Conservation (phyloP, 2,888 invertebrate species). For the Chydorus sphaericus region DNA sequence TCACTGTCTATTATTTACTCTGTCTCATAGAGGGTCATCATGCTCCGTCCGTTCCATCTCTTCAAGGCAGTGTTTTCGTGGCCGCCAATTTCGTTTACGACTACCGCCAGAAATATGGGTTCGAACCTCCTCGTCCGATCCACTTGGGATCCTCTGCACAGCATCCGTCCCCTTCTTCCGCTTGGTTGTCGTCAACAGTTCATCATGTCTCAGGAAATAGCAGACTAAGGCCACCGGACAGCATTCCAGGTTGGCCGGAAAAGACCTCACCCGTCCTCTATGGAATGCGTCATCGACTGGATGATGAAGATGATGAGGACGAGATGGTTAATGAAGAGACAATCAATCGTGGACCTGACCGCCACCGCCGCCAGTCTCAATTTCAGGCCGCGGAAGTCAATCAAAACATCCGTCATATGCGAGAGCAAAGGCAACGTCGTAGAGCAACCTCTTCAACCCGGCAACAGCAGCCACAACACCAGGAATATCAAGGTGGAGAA, state of each 20-base stretch:
- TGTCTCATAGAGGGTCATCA: conserved; percentile 2
- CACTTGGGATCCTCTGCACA: not conserved
- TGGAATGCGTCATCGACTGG: too few relatives aligned
- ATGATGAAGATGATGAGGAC: not conserved
- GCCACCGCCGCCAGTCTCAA: not conserved
- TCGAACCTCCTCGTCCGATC: not conserved
- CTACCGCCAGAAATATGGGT: conserved; percentile 5
- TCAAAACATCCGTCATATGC: not conserved
- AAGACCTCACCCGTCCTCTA: not conserved
- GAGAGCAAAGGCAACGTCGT: not conserved
- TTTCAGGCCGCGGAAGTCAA: not conserved
- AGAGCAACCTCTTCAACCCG: too few relatives aligned
- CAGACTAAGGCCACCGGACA: too few relatives aligned
- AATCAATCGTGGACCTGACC: not conserved
- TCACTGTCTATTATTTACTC: too few relatives aligned
- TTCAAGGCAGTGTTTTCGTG: conserved; percentile 7
- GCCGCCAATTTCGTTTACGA: conserved; percentile 11
- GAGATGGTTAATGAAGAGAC: not conserved
- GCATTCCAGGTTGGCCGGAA: not conserved
- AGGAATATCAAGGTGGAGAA: not conserved
- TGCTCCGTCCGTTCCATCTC: not conserved
- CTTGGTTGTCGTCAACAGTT: not conserved
- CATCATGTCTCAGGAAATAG: too few relatives aligned
- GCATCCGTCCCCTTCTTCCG: not conserved
- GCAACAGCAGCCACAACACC: not conserved